phyloP scores from a whole-genome alignment of 1,140 invertebrate genomes.

The Ridgeia piscesae region DNA sequence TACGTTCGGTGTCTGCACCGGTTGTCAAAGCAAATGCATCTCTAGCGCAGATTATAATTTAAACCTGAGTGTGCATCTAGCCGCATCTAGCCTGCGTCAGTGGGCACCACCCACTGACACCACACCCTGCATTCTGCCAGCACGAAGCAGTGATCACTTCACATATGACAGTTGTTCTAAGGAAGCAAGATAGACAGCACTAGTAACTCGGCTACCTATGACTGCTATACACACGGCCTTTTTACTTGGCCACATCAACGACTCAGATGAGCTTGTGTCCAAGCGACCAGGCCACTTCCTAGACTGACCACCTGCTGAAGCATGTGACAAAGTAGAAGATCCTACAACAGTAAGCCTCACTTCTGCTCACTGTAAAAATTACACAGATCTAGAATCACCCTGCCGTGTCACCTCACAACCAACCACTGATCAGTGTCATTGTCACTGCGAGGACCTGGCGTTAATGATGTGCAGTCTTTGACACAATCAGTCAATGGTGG shows the following conservation, averaged over 20 bases:
- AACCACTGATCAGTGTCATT: neutral
- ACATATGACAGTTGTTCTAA: neutral
- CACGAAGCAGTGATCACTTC: neutral
- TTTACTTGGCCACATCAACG: neutral
- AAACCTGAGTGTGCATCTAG: constrained; percentile 4
- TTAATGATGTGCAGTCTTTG: too few species aligned
- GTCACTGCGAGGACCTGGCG: neutral
- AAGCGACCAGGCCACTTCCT: too few species aligned
- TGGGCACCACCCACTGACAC: neutral
- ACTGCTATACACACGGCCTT: neutral
- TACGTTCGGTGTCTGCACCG: neutral
- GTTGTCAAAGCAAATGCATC: neutral
- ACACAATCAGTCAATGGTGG: neutral
- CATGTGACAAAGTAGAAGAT: too few species aligned
- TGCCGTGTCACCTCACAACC: neutral
- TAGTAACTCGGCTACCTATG: neutral
- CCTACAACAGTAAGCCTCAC: too few species aligned
- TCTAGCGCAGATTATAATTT: neutral
- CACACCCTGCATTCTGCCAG: neutral
- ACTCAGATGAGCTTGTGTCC: too few species aligned
- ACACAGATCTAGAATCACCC: neutral
- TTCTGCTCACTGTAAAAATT: neutral
- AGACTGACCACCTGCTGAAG: too few species aligned
- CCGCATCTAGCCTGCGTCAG: neutral
- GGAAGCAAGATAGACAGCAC: neutral